A percentile compares a stretch with the other conserved stretches of the same genome.
Evolutionary conservation across 2,797 vertebrate species (phyloP).

Genomic region (Gambelia wislizenii): DNA sequence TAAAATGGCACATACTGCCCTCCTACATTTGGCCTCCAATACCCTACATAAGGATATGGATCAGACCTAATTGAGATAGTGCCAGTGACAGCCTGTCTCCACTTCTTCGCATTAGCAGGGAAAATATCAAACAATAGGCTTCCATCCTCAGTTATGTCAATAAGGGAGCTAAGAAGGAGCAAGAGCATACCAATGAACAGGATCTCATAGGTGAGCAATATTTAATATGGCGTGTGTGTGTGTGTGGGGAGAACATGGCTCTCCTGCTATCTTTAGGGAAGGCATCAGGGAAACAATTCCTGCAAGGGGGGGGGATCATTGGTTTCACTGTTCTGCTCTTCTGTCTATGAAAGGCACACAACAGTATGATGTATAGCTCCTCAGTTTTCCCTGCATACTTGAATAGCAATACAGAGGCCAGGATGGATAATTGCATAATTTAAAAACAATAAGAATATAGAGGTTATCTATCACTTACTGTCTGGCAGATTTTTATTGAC

Average conservation of each 20-base stretch:
- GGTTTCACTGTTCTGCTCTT: not conserved
- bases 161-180: not conserved
- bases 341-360: not conserved
- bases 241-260: not conserved
- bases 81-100: not conserved
- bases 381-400: constrained; percentile 32
- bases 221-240: not conserved
- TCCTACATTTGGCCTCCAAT: not conserved
- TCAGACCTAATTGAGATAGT: not conserved
- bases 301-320: not conserved
- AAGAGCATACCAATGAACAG: not conserved
- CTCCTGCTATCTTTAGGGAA: not conserved
- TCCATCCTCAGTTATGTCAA: not conserved
- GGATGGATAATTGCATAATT: constrained; percentile 16
- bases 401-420: constrained; percentile 28
- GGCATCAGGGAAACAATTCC: not conserved
- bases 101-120: not conserved
- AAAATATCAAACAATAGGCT: not conserved
- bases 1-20: not conserved
- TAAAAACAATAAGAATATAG: constrained; percentile 5
- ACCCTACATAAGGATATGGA: not conserved
- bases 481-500: not conserved
- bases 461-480: not conserved
- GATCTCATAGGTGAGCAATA: not conserved
- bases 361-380: not conserved